Conservation (phyloP, 2,797 vertebrate species). For the Carapus acus region DNA sequence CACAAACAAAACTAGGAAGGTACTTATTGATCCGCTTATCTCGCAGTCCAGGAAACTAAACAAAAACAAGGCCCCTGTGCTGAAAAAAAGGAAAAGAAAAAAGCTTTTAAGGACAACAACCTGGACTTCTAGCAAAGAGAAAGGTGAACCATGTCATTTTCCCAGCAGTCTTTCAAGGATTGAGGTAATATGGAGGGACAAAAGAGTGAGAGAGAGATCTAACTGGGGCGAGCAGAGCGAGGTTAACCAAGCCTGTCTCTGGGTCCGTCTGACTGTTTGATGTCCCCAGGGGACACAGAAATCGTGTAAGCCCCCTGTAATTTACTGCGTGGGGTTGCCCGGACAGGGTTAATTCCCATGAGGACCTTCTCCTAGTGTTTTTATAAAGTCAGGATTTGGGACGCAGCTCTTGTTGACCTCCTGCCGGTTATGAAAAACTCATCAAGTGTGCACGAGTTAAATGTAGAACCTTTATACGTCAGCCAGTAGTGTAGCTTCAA, state of each 20-base stretch:
- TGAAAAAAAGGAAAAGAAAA: too few species aligned
- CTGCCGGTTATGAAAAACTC: constrained; percentile 44
- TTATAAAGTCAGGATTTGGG: constrained; percentile 64
- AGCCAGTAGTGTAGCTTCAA: too few species aligned
- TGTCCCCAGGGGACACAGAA: constrained; percentile 50
- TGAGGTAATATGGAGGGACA: constrained; percentile 48
- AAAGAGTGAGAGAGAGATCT: constrained; percentile 50
- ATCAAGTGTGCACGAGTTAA: constrained; percentile 12
- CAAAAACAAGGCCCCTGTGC: too few species aligned
- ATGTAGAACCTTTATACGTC: too few species aligned
- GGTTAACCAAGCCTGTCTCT: constrained; percentile 38
- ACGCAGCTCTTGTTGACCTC: constrained; percentile 64
- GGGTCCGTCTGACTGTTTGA: constrained; percentile 43
- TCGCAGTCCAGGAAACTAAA: too few species aligned
- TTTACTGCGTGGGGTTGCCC: constrained; percentile 60
- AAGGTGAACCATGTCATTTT: constrained; percentile 13
- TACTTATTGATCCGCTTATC: too few species aligned
- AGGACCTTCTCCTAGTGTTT: constrained; percentile 52
- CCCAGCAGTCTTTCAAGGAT: constrained; percentile 35
- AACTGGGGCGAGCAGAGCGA: constrained; percentile 34
- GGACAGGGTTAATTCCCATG: constrained; percentile 62
- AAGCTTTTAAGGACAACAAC: not conserved
- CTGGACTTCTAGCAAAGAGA: constrained; percentile 3
- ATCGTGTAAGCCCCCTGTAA: constrained; percentile 63
- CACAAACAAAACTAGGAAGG: too few species aligned